Evolutionary conservation across 2,113 vertebrate genomes (phyloP).

Genomic region (Nycticebus coucang): DNA sequence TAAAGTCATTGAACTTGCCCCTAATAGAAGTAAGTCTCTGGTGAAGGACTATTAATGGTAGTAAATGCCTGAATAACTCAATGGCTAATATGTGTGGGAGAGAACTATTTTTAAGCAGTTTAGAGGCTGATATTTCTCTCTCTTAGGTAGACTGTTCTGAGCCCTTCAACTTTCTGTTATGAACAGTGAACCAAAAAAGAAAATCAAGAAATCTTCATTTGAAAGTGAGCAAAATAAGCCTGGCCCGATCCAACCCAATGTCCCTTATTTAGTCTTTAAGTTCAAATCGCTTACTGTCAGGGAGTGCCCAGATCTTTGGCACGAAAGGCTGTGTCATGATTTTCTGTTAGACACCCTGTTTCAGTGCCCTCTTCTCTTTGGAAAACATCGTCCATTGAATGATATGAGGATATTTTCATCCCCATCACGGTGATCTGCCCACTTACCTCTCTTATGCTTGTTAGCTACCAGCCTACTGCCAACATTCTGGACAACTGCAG

Average conservation of each 20-base stretch:
- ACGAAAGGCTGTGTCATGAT: neutral
- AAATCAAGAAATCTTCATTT: neutral
- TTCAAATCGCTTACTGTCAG: neutral
- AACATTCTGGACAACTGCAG: neutral
- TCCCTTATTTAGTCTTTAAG: neutral
- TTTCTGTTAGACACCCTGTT: neutral
- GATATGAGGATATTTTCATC: neutral
- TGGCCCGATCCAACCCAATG: neutral
- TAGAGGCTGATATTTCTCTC: neutral
- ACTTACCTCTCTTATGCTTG: neutral
- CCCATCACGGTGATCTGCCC: neutral
- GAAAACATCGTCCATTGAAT: neutral
- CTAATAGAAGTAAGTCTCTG: neutral
- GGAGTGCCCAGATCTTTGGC: neutral
- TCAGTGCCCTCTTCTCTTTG: neutral
- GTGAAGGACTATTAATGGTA: neutral
- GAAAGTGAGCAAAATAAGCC: neutral
- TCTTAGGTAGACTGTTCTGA: neutral
- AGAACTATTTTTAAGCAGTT: neutral
- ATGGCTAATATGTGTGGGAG: neutral
- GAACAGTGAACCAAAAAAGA: neutral
- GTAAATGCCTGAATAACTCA: neutral
- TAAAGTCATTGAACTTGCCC: neutral
- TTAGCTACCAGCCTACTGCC: neutral
- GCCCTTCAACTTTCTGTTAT: neutral